Conservation (phyloP, 2,888 invertebrate species). For the Gymnosoma rotundatum region DNA sequence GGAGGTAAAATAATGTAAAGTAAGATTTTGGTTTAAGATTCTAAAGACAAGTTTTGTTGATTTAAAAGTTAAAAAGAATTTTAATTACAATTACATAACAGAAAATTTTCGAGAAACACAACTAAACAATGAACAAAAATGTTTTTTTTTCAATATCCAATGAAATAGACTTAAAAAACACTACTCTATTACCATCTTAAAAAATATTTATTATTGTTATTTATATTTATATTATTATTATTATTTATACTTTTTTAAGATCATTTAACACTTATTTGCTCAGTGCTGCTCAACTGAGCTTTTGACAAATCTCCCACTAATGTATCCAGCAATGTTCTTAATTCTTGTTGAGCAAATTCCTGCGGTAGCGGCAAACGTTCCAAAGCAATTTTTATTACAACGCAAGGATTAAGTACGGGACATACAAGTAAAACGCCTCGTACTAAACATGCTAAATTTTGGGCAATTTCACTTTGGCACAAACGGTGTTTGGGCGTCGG, state of each 20-base stretch:
- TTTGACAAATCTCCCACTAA: constrained; percentile 76
- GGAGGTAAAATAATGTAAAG: too few species aligned
- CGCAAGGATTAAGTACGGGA: constrained; percentile 79
- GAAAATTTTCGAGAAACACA: neutral
- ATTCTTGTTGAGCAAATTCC: constrained; percentile 81
- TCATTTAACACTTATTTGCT: constrained; percentile 62
- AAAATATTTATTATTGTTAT: neutral
- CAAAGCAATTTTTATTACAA: constrained; percentile 79
- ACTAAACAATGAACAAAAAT: neutral
- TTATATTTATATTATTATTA: neutral
- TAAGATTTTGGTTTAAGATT: neutral
- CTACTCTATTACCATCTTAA: constrained; percentile 29
- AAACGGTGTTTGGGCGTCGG: constrained; percentile 82
- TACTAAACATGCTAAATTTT: constrained; percentile 80
- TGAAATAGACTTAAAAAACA: constrained; percentile 45
- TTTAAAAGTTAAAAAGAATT: neutral
- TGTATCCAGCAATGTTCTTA: constrained; percentile 77
- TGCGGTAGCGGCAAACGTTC: constrained; percentile 82
- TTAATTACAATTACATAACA: constrained; percentile 10
- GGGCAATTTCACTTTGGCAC: constrained; percentile 82
- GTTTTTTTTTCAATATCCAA: neutral
- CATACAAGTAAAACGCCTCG: constrained; percentile 80
- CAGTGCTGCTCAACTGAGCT: constrained; percentile 68
- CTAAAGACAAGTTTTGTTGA: neutral
- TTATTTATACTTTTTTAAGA: too few species aligned